These are phyloP conservation scores for Hyposoter dolosus DNA, from an alignment of 2,888 invertebrate species.

Conservation along the genomic window DNA sequence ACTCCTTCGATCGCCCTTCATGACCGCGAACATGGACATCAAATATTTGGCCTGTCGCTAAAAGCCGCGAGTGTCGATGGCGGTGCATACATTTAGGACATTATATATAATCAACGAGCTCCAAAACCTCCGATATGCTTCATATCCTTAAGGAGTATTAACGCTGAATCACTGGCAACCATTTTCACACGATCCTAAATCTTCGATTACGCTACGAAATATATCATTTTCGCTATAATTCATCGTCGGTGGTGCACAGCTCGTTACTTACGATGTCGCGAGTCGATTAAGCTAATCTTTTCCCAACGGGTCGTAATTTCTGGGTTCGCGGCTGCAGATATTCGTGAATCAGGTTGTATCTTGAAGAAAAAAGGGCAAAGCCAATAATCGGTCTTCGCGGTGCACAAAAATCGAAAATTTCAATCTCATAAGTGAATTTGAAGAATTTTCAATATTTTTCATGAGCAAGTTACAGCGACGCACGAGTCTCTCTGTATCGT, in stretches of 20 bases:
- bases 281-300: neutral
- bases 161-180: neutral
- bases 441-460: no score
- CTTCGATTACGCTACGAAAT: neutral
- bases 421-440: no score
- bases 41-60: conserved; percentile 68
- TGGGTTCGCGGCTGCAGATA: no score
- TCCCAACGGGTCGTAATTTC: no score
- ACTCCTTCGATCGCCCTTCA: conserved; percentile 13
- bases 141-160: neutral
- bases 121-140: neutral
- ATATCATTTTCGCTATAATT: neutral
- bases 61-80: conserved; percentile 68
- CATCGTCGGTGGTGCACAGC: neutral
- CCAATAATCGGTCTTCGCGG: no score
- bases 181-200: conserved; percentile 7
- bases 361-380: no score
- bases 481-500: no score
- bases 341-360: no score
- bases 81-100: conserved; percentile 63
- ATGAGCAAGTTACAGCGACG: no score
- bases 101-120: conserved; percentile 56
- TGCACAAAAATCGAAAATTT: no score
- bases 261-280: neutral
- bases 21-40: conserved; percentile 63